Conservation (phyloP, 2,797 vertebrate genomes). For the Amblyopsis hoosieri region DNA sequence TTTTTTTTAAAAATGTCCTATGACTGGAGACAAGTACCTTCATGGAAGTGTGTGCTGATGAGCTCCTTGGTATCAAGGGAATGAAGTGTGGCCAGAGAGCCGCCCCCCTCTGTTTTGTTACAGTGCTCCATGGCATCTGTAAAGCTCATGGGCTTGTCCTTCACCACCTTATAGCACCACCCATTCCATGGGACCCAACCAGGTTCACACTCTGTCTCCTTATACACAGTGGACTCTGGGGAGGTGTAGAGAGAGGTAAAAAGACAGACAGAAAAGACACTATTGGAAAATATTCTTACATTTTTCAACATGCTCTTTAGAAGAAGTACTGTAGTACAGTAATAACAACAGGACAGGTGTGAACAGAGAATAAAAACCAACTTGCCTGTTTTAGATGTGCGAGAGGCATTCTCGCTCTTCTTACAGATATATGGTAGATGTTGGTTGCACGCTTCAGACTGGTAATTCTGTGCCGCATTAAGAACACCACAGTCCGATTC, state of each 20-base stretch:
- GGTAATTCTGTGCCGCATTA: slow-evolving; percentile 76
- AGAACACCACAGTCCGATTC: slow-evolving; percentile 85
- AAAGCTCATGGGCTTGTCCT: slow-evolving; percentile 61
- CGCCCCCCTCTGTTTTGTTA: slow-evolving; percentile 32
- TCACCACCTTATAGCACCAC: slow-evolving; percentile 85
- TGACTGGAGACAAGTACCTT: slow-evolving; percentile 65
- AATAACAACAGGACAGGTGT: background rate
- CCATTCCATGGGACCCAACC: slow-evolving; percentile 85
- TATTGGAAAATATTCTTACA: no score
- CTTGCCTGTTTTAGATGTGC: slow-evolving; percentile 70
- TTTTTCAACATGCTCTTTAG: no score
- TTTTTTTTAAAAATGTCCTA: no score
- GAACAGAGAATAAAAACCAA: background rate
- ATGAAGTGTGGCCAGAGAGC: slow-evolving; percentile 84
- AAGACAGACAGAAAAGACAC: background rate
- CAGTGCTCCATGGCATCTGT: slow-evolving; percentile 71
- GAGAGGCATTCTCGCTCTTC: slow-evolving; percentile 74
- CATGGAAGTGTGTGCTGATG: slow-evolving; percentile 81
- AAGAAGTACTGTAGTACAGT: background rate
- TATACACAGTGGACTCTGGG: slow-evolving; percentile 79
- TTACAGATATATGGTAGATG: slow-evolving; percentile 89
- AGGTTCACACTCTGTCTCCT: slow-evolving; percentile 77
- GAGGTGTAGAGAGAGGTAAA: slow-evolving; percentile 6
- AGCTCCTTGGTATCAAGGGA: slow-evolving; percentile 87
- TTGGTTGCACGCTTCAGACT: slow-evolving; percentile 77